Percentiles rank a stretch among this genome's conserved stretches.
Evolutionary conservation across 2,888 invertebrate species (phyloP).

Genomic region (Cerceris ruficornis): DNA sequence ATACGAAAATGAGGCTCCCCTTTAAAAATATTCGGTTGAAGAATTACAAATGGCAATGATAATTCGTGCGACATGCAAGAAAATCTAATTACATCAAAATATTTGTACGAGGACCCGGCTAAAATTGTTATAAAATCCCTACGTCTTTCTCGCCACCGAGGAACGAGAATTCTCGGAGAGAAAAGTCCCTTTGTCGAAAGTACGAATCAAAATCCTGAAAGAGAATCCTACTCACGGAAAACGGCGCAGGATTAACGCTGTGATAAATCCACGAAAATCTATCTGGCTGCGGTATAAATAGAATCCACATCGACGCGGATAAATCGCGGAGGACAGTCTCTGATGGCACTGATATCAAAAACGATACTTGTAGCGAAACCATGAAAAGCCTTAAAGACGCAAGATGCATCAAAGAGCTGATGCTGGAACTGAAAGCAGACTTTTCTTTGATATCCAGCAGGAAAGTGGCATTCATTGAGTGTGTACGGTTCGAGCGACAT

Average conservation of each 20-base stretch:
- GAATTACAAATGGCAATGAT: no score
- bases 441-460: slow-evolving; percentile 49
- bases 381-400: slow-evolving; percentile 35
- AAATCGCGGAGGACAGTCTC: slow-evolving; percentile 16
- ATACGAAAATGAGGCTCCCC: no score
- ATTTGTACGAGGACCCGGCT: no score
- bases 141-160: no score
- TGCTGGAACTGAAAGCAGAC: slow-evolving; percentile 36
- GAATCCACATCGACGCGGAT: slow-evolving; percentile 11
- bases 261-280: background rate
- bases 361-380: slow-evolving; percentile 21
- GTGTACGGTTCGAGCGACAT: slow-evolving; percentile 40
- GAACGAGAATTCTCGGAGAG: no score
- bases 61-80: no score
- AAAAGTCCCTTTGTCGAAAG: no score
- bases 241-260: background rate
- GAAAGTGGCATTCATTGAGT: slow-evolving; percentile 56
- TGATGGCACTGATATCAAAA: slow-evolving; percentile 30
- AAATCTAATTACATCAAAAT: no score
- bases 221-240: background rate
- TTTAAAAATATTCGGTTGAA: no score
- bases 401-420: slow-evolving; percentile 35
- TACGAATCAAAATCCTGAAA: background rate
- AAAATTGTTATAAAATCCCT: no score
- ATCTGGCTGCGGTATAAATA: background rate